Conservation (phyloP, 2,888 invertebrate species). For the Ramazzottius varieornatus region DNA sequence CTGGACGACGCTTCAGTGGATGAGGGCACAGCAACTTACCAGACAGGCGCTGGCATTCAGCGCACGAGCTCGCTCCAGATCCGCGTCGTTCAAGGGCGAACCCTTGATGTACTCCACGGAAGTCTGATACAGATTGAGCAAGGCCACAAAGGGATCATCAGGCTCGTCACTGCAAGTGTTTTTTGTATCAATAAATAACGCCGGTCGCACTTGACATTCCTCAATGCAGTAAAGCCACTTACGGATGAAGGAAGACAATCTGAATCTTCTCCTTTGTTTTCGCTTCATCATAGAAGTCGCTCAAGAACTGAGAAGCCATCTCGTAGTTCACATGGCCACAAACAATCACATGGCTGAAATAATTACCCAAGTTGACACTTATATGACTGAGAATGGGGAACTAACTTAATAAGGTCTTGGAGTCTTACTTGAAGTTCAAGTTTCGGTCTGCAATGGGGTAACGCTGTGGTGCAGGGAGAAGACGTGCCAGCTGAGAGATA, state of each 20-base stretch:
- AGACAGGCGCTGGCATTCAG: neutral
- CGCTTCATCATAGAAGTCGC: neutral
- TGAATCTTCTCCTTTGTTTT: neutral
- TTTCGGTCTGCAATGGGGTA: neutral
- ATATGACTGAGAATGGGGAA: neutral
- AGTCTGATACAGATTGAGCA: neutral
- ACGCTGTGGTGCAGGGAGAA: neutral
- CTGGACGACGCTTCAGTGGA: no score
- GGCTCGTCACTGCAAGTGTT: neutral
- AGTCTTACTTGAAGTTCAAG: neutral
- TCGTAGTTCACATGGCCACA: neutral
- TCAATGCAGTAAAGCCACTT: neutral
- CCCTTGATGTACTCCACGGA: neutral
- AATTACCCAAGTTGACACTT: neutral
- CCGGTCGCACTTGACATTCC: neutral
- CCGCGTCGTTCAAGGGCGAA: neutral
- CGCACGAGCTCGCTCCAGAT: conserved; percentile 3
- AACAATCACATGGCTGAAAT: neutral
- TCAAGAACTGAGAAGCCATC: neutral
- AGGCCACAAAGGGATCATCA: neutral
- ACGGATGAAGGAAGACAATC: neutral
- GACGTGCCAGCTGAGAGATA: neutral
- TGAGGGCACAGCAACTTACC: no score
- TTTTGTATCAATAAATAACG: neutral
- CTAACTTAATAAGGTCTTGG: neutral